phyloP scores from a whole-genome alignment of 2,888 invertebrate genomes.

The Thereva nobilitata region DNA sequence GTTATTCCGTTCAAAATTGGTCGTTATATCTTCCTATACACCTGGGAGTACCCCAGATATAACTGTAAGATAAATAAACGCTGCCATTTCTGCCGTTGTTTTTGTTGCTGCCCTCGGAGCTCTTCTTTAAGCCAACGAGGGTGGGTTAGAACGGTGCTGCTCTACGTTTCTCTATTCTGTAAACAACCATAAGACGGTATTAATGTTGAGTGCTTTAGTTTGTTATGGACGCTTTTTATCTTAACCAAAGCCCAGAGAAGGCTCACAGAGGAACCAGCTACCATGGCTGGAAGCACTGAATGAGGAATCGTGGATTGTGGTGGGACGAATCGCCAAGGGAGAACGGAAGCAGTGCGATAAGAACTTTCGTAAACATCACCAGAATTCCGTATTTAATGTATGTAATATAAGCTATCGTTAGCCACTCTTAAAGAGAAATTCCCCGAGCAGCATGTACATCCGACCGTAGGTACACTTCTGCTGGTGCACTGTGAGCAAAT shows the following conservation, averaged over 20 bases:
- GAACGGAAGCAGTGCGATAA: conserved; percentile 18
- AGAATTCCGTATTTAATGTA: conserved; percentile 20
- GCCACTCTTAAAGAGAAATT: too few species aligned
- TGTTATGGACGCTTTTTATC: conserved; percentile 40
- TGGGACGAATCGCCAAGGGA: conserved; percentile 8
- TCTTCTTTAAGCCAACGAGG: conserved; percentile 8
- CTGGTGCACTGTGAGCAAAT: too few species aligned
- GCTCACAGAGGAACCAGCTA: conserved; percentile 14
- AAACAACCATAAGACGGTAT: conserved; percentile 41
- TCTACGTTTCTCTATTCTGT: conserved; percentile 36
- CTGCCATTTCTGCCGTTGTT: conserved; percentile 11
- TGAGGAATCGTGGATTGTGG: conserved; percentile 1
- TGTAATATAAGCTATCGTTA: too few species aligned
- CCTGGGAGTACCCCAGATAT: conserved; percentile 32
- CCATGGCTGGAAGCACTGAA: conserved; percentile 4
- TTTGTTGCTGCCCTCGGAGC: conserved; percentile 10
- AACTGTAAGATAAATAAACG: conserved; percentile 32
- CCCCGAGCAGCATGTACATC: too few species aligned
- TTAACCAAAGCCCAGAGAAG: conserved; percentile 23
- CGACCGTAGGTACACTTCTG: too few species aligned
- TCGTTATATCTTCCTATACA: conserved; percentile 35
- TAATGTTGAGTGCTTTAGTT: conserved; percentile 40
- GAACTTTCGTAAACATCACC: conserved; percentile 25
- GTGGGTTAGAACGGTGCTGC: conserved; percentile 27
- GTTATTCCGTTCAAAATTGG: conserved; percentile 33